Base-by-base conservation (phyloP, 2,113 vertebrate species). In the Orcinus orca region DNA sequence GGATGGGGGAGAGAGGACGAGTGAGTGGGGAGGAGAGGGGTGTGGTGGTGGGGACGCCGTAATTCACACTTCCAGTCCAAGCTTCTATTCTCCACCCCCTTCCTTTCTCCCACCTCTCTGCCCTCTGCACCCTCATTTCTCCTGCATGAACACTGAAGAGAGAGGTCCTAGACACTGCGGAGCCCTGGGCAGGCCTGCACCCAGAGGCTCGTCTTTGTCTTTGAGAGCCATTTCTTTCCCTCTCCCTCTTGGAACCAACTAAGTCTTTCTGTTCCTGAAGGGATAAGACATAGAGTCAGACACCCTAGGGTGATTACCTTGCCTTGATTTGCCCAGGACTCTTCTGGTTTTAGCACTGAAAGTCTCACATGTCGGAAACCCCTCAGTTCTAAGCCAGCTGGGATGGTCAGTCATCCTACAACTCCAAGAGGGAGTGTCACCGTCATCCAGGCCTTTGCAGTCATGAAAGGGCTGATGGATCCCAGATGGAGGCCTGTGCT, bases 371-470 rank as follows among this genome's bases (percentile, higher is more conserved):
- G 12, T 76, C 1, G 0, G 71, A 65, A 74, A 67, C 0, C 26
- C 63, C 7, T 50, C 17, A 3, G 21, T 29, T 41, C 17, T 67
- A n/a, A 15, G 41, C 25, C 44, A 41, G 62, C 33, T 13, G 31
- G 67, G 21, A 2, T 1, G 3, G 17, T 2, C 1, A 25, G 29
- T 23, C 41, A 36, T 11, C 53, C 47, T 2, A 20, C n/a, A 55
- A 4, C 4, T 9, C 3, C 20, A 26, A 33, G 65, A 89, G 55
- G 31, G 58, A 10, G 15, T 10, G 44, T 2, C 13, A 13, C 7
- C n/a, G 2, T 44, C 13, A 2, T 0, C 21, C 3, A 2, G 50
- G n/a, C 8, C 47, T 87, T 14, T 68, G 44, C 1, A 1, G 6
- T 29, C 31, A 14, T 0, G 21, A 87, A 77, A 63, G 74, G 29